phyloP scores from a whole-genome alignment of 23 tunicate species.

The Halocynthia roretzi region DNA sequence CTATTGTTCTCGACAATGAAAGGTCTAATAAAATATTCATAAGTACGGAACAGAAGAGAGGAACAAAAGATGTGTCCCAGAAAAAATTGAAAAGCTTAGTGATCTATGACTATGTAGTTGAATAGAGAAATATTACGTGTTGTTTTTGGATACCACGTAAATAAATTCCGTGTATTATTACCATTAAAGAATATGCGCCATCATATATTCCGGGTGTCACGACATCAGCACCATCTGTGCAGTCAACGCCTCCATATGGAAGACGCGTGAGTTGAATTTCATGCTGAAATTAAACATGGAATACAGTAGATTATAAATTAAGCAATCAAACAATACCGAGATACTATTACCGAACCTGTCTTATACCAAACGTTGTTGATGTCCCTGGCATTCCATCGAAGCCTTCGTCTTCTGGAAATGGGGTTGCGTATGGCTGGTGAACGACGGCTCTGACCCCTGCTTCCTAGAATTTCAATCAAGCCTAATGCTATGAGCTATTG shows the following conservation, averaged over 20 bases:
- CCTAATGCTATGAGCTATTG: neutral
- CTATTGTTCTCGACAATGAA: no score
- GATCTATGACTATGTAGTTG: no score
- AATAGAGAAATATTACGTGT: no score
- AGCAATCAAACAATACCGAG: no score
- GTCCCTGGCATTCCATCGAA: constrained; percentile 6
- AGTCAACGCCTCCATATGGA: constrained; percentile 3
- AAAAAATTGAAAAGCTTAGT: no score
- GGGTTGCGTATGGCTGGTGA: neutral
- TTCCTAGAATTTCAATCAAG: neutral
- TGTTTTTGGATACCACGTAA: no score
- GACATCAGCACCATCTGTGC: neutral
- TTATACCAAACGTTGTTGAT: constrained; percentile 6
- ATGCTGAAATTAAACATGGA: neutral
- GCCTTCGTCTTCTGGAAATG: constrained; percentile 12
- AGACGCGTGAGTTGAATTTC: constrained; percentile 2
- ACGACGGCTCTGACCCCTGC: neutral
- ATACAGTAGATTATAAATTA: neutral
- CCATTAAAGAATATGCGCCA: constrained; percentile 9
- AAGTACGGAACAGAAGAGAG: no score
- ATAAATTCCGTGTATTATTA: neutral
- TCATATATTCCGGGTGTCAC: neutral
- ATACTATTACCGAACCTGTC: neutral
- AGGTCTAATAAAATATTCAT: no score
- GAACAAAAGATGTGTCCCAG: no score